A percentile compares a stretch with the other conserved stretches of the same genome.
phyloP scores from a whole-genome alignment of 2,113 vertebrate genomes.

The Pygoscelis adeliae region DNA sequence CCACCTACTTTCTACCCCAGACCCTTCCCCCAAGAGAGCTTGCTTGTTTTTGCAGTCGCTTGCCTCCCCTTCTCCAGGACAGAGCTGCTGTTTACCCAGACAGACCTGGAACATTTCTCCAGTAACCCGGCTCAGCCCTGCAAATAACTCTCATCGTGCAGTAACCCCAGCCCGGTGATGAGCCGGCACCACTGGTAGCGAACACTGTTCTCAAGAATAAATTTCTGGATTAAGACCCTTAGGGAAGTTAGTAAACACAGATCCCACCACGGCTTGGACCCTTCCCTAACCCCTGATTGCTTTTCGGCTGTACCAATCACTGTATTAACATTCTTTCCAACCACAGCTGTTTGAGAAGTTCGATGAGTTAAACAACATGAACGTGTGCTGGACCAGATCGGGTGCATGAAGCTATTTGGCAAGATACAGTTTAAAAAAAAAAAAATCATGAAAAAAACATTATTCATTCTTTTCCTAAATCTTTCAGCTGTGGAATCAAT shows the following conservation, averaged over 20 bases:
- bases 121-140: neutral
- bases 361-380: neutral
- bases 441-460: neutral
- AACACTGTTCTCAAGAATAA: neutral
- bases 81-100: neutral
- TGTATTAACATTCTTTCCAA: conserved; percentile 7
- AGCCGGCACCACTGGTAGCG: neutral
- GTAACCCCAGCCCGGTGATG: neutral
- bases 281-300: neutral
- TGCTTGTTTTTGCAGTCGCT: neutral
- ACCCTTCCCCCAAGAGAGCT: neutral
- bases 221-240: neutral
- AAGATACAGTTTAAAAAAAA: neutral
- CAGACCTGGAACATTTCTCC: neutral
- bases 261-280: neutral
- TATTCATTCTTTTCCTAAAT: neutral
- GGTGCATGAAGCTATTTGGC: neutral
- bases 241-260: neutral
- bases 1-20: neutral
- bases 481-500: conserved; percentile 24
- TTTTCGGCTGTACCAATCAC: neutral
- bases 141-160: neutral
- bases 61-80: neutral
- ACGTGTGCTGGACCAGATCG: neutral
- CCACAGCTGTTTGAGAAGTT: neutral